A percentile compares a stretch with the other conserved stretches of the same genome.
These are phyloP conservation scores for Genyomyrus donnyi DNA, from an alignment of 2,113 vertebrate genomes.

Conservation along the genomic window DNA sequence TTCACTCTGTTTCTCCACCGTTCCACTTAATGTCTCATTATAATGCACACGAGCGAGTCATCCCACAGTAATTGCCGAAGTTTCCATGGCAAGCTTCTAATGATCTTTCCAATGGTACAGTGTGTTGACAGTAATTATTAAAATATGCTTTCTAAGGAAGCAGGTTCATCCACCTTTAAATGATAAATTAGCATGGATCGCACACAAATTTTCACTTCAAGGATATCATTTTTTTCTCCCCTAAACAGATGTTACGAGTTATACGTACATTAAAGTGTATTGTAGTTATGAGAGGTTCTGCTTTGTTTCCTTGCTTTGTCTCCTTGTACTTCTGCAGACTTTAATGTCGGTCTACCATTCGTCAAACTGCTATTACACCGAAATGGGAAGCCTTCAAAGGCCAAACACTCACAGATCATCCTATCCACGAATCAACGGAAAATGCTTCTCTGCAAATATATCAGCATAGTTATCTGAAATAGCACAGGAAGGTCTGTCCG, in stretches of 20 bases:
- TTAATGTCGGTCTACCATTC: not conserved
- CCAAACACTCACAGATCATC: not conserved
- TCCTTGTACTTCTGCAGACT: not conserved
- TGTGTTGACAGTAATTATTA: not conserved
- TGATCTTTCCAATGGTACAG: constrained; percentile 7
- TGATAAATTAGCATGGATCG: not conserved
- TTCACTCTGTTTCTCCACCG: not conserved
- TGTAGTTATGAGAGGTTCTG: not conserved
- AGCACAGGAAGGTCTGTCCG: not conserved
- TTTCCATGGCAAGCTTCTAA: not conserved
- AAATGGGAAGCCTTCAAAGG: not conserved
- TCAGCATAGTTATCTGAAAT: not conserved
- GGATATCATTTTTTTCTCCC: not conserved
- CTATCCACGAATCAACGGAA: not conserved
- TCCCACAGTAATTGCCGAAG: constrained; percentile 1
- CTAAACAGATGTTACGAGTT: not conserved
- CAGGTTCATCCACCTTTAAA: not conserved
- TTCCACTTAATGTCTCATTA: constrained; percentile 16
- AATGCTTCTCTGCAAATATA: not conserved
- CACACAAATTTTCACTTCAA: not conserved
- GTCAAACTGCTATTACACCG: not conserved
- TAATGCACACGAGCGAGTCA: not conserved
- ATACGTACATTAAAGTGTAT: not conserved
- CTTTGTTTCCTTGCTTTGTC: not conserved
- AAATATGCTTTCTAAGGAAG: constrained; percentile 2